Evolutionary conservation across 2,113 vertebrate genomes (phyloP).

Genomic region (Myanophis thanlyinensis): DNA sequence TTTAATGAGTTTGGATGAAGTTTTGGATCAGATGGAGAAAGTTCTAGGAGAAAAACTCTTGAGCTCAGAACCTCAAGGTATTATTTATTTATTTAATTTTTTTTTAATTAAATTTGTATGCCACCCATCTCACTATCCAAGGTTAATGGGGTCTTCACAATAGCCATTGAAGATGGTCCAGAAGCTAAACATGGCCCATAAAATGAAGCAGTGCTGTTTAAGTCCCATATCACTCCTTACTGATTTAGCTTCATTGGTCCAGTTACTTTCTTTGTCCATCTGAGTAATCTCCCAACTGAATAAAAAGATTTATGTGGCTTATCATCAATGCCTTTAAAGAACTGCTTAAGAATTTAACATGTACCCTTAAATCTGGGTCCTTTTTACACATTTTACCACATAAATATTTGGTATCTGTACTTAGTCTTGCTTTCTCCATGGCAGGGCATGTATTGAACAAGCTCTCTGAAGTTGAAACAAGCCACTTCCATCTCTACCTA

Average conservation of each 20-base stretch:
- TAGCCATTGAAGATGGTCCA: background rate
- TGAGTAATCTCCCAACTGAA: background rate
- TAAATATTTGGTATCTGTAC: background rate
- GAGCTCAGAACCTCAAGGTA: background rate
- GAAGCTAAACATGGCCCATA: background rate
- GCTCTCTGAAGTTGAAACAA: background rate
- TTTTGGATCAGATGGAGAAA: background rate
- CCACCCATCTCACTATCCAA: no score
- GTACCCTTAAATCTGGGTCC: background rate
- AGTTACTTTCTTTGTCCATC: background rate
- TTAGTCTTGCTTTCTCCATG: background rate
- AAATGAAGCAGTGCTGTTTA: background rate
- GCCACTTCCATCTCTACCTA: background rate
- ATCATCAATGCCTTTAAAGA: background rate
- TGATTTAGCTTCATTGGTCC: background rate
- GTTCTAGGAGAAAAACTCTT: background rate
- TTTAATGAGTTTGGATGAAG: background rate
- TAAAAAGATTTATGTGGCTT: background rate
- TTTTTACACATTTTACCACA: background rate
- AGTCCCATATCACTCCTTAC: background rate
- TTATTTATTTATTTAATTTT: background rate
- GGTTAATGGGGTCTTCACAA: background rate
- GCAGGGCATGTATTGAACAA: background rate
- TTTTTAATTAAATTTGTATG: background rate
- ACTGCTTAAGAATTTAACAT: background rate